These are phyloP conservation scores for Platypus cylindrus DNA, from an alignment of 2,888 invertebrate genomes.

Conservation along the genomic window DNA sequence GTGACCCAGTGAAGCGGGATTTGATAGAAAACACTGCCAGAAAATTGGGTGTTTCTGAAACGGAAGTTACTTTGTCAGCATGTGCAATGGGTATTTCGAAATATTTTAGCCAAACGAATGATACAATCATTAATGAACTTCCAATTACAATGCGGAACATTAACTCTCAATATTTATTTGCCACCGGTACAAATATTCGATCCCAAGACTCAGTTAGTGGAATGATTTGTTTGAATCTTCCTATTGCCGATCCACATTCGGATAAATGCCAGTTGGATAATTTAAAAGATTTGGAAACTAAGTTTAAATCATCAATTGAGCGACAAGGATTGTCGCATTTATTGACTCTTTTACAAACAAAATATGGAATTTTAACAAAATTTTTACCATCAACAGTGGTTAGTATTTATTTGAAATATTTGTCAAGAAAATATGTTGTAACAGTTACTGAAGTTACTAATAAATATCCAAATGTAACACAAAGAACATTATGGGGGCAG, in stretches of 20 bases:
- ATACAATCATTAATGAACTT: conserved; percentile 42
- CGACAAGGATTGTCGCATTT: conserved; percentile 43
- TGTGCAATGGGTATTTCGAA: conserved; percentile 50
- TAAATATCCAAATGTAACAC: conserved; percentile 32
- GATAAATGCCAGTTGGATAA: conserved; percentile 27
- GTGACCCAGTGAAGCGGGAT: conserved; percentile 46
- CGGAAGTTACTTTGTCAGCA: conserved; percentile 51
- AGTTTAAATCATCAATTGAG: conserved; percentile 34
- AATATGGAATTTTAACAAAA: conserved; percentile 47
- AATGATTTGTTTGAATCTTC: conserved; percentile 52
- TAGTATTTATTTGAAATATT: conserved; percentile 45
- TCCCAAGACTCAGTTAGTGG: conserved; percentile 40
- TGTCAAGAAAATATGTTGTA: conserved; percentile 54
- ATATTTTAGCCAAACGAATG: conserved; percentile 35
- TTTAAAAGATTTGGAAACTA: conserved; percentile 32
- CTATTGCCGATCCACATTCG: conserved; percentile 37
- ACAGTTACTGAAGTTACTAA: conserved; percentile 48
- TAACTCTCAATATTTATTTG: conserved; percentile 42
- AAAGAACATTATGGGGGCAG: conserved; percentile 52
- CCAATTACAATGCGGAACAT: conserved; percentile 47
- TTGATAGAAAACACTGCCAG: conserved; percentile 45
- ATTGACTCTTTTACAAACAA: conserved; percentile 40
- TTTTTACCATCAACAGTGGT: conserved; percentile 47
- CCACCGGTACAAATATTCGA: conserved; percentile 36
- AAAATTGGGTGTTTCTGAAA: conserved; percentile 47